These are phyloP conservation scores for Tursiops truncatus DNA, from an alignment of 2,113 vertebrate genomes.

Conservation along the genomic window DNA sequence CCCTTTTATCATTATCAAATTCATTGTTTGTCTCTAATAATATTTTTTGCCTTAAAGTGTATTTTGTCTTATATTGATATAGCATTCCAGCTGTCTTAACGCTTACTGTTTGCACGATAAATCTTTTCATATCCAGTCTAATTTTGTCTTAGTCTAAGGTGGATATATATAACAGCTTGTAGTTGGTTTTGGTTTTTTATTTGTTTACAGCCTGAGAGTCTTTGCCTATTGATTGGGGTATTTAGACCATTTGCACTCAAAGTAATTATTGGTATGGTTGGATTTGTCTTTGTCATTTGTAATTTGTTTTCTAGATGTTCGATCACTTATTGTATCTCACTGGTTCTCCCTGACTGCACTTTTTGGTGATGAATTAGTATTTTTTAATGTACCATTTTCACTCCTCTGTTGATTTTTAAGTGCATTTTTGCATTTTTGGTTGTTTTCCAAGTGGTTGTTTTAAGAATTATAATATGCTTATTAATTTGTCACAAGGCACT, in stretches of 20 bases:
- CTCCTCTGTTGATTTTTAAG: background rate
- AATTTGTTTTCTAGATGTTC: background rate
- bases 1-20: background rate
- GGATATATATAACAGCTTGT: background rate
- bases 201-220: background rate
- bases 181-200: background rate
- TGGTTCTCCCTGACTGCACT: background rate
- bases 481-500: background rate
- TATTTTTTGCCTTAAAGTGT: background rate
- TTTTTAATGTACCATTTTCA: background rate
- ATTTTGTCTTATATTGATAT: background rate
- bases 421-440: background rate
- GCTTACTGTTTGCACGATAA: background rate
- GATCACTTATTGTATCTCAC: background rate
- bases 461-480: background rate
- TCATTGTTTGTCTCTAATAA: background rate
- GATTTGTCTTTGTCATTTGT: background rate
- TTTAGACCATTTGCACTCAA: background rate
- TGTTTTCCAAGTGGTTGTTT: background rate
- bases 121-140: background rate
- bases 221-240: background rate
- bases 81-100: background rate
- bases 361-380: background rate
- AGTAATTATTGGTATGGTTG: background rate
- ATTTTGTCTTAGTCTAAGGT: background rate